Base-by-base conservation (phyloP, 2,113 vertebrate genomes). In the Lasiurus borealis region DNA sequence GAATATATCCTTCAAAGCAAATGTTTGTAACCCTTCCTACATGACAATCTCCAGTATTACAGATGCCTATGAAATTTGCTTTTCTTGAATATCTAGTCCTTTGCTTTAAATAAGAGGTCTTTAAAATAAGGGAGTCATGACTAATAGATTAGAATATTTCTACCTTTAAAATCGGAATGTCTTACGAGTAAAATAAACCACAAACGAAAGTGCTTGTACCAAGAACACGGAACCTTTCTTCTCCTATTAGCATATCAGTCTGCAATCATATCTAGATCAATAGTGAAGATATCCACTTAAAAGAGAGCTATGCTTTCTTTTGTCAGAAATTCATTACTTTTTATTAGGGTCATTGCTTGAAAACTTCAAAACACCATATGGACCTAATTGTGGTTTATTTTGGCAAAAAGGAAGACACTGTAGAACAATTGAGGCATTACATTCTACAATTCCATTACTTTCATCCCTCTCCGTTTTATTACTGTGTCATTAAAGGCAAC, bases 321-420 rank as follows among this genome's bases (percentile, higher is more conserved):
- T 98, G 98, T 98, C 98, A 98, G 98, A 98, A 98, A 98, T 99
- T 98, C 99, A 98, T 99, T 99, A 99, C 98, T 99, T 99, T 99
- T 99, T 98, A 99, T 99, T 99, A 99, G 98, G 98, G 98, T 98
- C 98, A 98, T 98, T 98, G 98, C 98, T 98, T 97, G 98, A 98
- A 98, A 98, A 98, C 98, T 99, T 98, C 98, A 98, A 98, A 99
- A 99, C 98, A 98, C 98, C 99, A 99, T 99, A 99, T 99, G 99
- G 99, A 98, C 98, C 98, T 98, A 98, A 99, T 99, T 99, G 98
- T 98, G 98, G 98, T 98, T 98, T 98, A 98, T 98, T 99, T 98
- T 99, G 98, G 98, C 98, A 98, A 98, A 98, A 98, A 98, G 97
- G 97, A 98, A 98, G 98, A 98, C 98, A 98, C 98, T 98, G 98